Evolutionary conservation across 2,797 vertebrate genomes (phyloP).

Genomic region (Pangasius macronema): DNA sequence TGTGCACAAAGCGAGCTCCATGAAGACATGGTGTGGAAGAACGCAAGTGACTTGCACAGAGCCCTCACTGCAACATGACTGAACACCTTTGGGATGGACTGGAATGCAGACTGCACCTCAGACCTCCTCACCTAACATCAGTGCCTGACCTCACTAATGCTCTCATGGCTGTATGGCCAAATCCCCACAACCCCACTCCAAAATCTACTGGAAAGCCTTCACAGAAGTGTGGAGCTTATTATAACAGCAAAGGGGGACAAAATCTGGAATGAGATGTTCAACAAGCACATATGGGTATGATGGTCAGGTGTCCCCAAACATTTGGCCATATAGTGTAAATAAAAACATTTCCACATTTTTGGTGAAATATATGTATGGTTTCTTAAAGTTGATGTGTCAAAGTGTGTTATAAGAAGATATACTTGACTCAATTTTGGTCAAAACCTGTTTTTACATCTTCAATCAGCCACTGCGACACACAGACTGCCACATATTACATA

Average conservation of each 20-base stretch:
- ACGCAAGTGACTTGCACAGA: not conserved
- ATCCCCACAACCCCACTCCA: not conserved
- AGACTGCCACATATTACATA: not conserved
- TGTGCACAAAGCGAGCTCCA: not conserved
- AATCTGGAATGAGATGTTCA: not conserved
- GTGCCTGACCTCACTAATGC: not conserved
- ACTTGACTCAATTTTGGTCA: not conserved
- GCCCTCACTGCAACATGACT: not conserved
- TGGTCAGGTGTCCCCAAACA: not conserved
- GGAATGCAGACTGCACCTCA: not conserved
- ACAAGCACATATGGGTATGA: not conserved
- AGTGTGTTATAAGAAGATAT: not conserved
- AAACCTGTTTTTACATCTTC: not conserved
- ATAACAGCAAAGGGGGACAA: not conserved
- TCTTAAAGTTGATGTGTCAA: not conserved
- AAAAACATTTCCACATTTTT: not conserved
- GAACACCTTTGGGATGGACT: not conserved
- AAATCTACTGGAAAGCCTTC: not conserved
- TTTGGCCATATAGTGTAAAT: not conserved
- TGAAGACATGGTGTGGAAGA: not conserved
- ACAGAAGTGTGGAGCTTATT: not conserved
- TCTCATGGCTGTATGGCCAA: not conserved
- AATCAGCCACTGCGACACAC: not conserved
- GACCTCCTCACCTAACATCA: not conserved
- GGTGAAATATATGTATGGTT: no score